Percentiles rank a stretch among this genome's conserved stretches.
Evolutionary conservation across 2,113 vertebrate species (phyloP).

Genomic region (Urocolius indicus): DNA sequence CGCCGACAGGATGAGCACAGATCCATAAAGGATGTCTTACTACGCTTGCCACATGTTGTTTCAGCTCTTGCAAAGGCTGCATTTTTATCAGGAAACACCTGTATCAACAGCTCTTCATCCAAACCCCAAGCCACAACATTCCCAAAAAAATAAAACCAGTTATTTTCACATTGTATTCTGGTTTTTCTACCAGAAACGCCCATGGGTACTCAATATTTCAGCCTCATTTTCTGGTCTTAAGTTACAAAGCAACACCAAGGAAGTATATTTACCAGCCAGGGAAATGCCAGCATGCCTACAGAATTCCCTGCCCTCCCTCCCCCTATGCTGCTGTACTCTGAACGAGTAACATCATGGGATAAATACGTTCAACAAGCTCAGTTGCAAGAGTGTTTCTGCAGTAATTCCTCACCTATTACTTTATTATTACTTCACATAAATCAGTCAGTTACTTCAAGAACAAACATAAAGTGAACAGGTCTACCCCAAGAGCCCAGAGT

Average conservation of each 20-base stretch:
- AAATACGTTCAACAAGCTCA: background rate
- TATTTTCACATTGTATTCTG: background rate
- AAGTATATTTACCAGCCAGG: background rate
- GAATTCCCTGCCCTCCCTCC: background rate
- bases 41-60: background rate
- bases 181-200: background rate
- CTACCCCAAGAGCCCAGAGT: background rate
- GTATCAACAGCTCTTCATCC: background rate
- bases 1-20: background rate
- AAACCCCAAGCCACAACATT: background rate
- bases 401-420: background rate
- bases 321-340: background rate
- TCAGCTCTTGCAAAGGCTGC: background rate
- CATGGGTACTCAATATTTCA: background rate
- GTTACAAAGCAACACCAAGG: rapidly evolving
- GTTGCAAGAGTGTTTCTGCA: background rate
- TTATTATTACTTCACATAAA: background rate
- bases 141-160: background rate
- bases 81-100: background rate
- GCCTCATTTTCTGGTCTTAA: background rate
- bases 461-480: background rate
- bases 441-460: background rate
- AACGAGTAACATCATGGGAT: background rate
- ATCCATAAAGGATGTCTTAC: background rate
- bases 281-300: background rate